These are phyloP conservation scores for Merluccius polli DNA, from an alignment of 2,797 vertebrate species.

Conservation along the genomic window DNA sequence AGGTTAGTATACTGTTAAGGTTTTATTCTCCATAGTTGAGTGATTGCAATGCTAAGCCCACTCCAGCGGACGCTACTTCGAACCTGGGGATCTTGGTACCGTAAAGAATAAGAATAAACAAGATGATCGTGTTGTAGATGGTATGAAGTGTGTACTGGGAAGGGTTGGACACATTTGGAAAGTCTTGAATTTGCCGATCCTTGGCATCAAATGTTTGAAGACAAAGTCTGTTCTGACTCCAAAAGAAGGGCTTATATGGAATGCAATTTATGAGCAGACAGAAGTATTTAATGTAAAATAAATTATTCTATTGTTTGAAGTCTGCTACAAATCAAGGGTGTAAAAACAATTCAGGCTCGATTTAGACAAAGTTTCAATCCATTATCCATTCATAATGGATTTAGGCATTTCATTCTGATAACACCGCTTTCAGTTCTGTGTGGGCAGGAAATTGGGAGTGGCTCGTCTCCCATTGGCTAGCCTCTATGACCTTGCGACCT, in stretches of 20 bases:
- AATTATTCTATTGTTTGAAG: background rate
- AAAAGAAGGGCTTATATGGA: background rate
- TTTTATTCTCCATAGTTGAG: background rate
- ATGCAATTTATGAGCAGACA: background rate
- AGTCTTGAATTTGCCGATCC: background rate
- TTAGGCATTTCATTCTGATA: background rate
- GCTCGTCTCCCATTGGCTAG: conserved; percentile 49
- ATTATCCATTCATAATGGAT: background rate
- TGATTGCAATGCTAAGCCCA: background rate
- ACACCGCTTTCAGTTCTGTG: background rate
- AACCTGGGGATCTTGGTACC: background rate
- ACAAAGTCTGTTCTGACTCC: background rate
- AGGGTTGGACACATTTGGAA: background rate
- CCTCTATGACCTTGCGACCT: conserved; percentile 43
- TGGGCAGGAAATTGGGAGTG: conserved; percentile 59
- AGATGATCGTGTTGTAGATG: background rate
- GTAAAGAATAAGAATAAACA: background rate
- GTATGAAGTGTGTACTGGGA: background rate
- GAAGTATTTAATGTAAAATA: background rate
- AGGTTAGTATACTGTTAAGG: background rate
- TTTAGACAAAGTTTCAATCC: background rate
- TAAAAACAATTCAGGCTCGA: conserved; percentile 1
- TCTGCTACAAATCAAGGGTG: background rate
- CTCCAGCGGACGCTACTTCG: background rate
- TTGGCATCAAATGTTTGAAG: background rate